Base-by-base conservation (phyloP, 1,140 invertebrate species). In the Apis laboriosa region DNA sequence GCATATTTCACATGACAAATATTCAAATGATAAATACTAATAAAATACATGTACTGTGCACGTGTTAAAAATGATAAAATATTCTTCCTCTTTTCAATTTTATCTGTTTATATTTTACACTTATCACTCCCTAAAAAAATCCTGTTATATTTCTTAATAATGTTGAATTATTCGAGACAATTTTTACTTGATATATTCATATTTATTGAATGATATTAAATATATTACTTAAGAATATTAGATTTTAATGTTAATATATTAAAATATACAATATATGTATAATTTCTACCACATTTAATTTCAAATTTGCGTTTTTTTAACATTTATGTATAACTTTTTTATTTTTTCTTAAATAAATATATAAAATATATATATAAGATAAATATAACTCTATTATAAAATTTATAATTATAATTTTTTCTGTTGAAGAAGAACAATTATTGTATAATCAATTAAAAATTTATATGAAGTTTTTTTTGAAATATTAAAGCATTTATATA, bases 81-180 rank as follows among this genome's bases (percentile, higher is more conserved):
- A 53, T 24, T 64, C 53, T 76, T 53, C 49, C 13, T 21, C 15
- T 55, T 17, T 56, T 28, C 15, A 61, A 51, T 64, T 53, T 28
- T 63, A 76, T 64, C 49, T 63, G 53, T 74, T 28, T 24, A 60
- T 49, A 53, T 53, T 64, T 53, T 53, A 51, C 56, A n/a, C 60
- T 76, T 28, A 21, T 21, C 15, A 3, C 1, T 15, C n/a, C 2
- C 28, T n/a, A 34, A n/a, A 56, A 51, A 13, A 58, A 55, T 51
- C 17, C 24, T 51, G n/a, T 17, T 28, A 71, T 3, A 28, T 28
- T 28, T 55, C 68, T 19, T 15, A n/a, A 55, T 13, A 5, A 12
- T 71, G 0, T 28, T 24, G 1, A 67, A 49, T 49, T 21, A 43
- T 67, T 13, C 19, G 24, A 67, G 11, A 67, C 15, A 49, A 66